Percentiles rank a stretch among this genome's conserved stretches.
These are phyloP conservation scores for Corythaixoides concolor DNA, from an alignment of 2,113 vertebrate genomes.

Conservation along the genomic window DNA sequence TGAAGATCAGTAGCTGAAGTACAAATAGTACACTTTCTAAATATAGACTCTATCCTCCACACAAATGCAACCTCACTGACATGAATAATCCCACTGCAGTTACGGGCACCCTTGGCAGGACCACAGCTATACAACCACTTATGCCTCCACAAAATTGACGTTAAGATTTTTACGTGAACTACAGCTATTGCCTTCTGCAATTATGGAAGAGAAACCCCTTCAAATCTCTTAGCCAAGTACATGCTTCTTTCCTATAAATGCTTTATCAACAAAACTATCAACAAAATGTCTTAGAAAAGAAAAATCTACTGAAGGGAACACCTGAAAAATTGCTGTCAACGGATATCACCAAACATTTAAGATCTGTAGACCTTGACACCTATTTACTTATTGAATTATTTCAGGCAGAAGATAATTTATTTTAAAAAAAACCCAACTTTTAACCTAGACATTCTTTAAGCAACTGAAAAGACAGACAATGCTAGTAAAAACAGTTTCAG, in stretches of 20 bases:
- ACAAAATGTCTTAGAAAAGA: background rate
- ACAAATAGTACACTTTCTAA: background rate
- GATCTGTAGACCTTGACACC: background rate
- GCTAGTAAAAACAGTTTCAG: background rate
- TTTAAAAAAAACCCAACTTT: background rate
- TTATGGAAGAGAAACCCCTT: background rate
- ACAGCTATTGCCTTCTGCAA: background rate
- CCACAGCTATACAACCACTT: background rate
- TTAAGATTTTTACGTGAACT: background rate
- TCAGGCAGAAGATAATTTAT: background rate
- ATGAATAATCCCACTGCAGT: background rate
- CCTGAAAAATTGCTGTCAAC: background rate
- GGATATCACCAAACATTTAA: background rate
- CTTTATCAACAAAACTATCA: background rate
- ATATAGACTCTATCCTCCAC: background rate
- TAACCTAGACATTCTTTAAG: background rate
- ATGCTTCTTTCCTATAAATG: background rate
- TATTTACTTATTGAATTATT: background rate
- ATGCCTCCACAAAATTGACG: accelerated
- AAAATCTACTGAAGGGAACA: background rate
- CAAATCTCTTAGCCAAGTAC: background rate
- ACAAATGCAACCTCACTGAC: background rate
- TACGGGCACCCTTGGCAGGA: background rate
- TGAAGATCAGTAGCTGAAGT: background rate
- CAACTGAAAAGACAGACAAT: background rate